Evolutionary conservation across 2,113 vertebrate genomes (phyloP), one percentile per base, ranked within the genome.

Genomic region (Sphyrna mokarran): DNA sequence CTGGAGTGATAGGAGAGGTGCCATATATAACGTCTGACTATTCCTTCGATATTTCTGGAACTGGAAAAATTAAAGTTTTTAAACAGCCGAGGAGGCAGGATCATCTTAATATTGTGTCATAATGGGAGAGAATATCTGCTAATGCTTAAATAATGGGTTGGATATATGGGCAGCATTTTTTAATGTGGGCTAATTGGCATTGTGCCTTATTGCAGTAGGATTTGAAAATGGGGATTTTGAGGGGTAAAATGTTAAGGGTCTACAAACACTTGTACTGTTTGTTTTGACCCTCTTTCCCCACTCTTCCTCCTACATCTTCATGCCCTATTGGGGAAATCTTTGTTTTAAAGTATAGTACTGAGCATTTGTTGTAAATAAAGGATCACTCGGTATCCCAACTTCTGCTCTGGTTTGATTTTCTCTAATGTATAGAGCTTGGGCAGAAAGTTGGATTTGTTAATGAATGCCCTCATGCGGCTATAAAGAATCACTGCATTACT

Each of bases 11-110:
- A 29, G 98, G 98, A 1, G 98, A 98, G 13, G 97, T 97, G n/a
- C 99, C 99, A 0, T 99, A 99, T 0, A 95, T 99, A 95, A 99
- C 99, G 0, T 97, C 98, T 0, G 98, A 99, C 96, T 99, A 99
- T 96, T 99, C 98, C 90, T 98, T 98, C 95, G 97, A 98, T 91
- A 97, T 99, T 89, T 86, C 97, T 14, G 98, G 99, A 1, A 98
- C 98, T 18, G 98, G 98, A 95, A 99, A 98, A 96, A 96, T 99
- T 78, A 98, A 97, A 86, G 96, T 97, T 43, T 98, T 97, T 96
- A 98, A 98, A 96, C 96, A 96, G 83, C 96, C 97, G 83, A 96
- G 72, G 95, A 97, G 97, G 96, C 90, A 91, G 18, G 83, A 33
- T 11, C 95, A 96, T 0, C 11, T 29, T 70, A 96, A 91, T 22